A percentile compares a stretch with the other conserved stretches of the same genome.
Evolutionary conservation across 2,888 invertebrate species (phyloP).

Genomic region (Lepas anatifera): DNA sequence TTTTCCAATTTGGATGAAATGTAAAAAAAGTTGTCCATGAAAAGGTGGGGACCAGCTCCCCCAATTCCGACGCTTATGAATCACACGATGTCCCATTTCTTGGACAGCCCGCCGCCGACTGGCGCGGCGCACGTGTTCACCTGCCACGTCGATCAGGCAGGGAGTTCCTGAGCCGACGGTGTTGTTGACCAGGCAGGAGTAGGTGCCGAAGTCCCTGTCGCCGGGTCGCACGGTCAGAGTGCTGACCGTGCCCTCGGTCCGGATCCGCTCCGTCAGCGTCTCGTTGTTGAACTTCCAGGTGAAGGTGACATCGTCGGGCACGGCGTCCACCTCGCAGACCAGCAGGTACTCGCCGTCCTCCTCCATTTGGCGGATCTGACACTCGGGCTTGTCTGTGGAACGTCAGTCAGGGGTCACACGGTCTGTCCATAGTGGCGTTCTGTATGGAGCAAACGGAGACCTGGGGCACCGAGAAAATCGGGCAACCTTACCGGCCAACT

Average conservation of each 20-base stretch:
- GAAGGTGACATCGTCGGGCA: slow-evolving; percentile 64
- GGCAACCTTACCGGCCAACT: too few species aligned
- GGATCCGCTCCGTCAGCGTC: slow-evolving; percentile 56
- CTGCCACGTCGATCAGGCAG: slow-evolving; percentile 43
- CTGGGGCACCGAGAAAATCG: too few species aligned
- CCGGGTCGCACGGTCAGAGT: slow-evolving; percentile 50
- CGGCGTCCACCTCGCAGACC: slow-evolving; percentile 66
- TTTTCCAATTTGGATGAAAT: too few species aligned
- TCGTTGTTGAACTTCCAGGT: slow-evolving; percentile 65
- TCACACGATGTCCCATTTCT: too few species aligned
- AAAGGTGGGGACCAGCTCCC: too few species aligned
- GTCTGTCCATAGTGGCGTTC: too few species aligned
- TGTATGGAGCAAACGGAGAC: too few species aligned
- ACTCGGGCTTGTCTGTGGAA: slow-evolving; percentile 64
- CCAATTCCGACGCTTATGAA: too few species aligned
- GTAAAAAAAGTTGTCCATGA: too few species aligned
- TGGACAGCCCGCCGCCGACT: too few species aligned
- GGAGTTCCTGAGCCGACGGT: slow-evolving; percentile 52
- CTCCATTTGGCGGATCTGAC: slow-evolving; percentile 59
- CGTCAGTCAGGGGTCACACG: too few species aligned
- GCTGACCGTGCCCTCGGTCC: slow-evolving; percentile 42
- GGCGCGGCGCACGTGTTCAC: slow-evolving; percentile 35
- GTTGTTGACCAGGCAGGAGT: slow-evolving; percentile 74
- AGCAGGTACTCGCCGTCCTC: slow-evolving; percentile 60
- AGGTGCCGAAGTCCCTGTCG: slow-evolving; percentile 56